These are phyloP conservation scores for Phortica variegata DNA, from an alignment of 1,140 invertebrate species.

Conservation along the genomic window DNA sequence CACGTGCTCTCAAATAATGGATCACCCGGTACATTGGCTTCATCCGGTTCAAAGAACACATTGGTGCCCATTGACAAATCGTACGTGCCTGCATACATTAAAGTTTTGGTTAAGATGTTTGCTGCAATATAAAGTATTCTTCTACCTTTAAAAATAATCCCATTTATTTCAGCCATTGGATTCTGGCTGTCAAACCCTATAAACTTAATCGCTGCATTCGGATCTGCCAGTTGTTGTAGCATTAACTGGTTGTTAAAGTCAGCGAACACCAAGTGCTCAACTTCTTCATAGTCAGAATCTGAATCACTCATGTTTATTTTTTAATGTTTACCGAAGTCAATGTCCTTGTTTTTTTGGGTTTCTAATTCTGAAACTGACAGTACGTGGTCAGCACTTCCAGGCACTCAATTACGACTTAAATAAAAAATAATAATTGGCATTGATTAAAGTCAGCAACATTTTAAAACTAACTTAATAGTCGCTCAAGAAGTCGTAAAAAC, in stretches of 20 bases:
- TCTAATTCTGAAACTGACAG: too few relatives aligned
- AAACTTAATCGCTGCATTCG: constrained; percentile 50
- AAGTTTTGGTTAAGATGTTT: background rate
- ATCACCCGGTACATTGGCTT: constrained; percentile 53
- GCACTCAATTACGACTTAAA: too few relatives aligned
- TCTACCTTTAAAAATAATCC: constrained; percentile 56
- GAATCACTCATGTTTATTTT: constrained; percentile 45
- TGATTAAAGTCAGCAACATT: too few relatives aligned
- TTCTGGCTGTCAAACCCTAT: constrained; percentile 61
- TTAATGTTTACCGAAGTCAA: too few relatives aligned
- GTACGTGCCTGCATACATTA: constrained; percentile 52
- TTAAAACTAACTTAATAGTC: too few relatives aligned
- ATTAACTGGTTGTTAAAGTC: constrained; percentile 49
- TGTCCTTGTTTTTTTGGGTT: too few relatives aligned
- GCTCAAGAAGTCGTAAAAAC: too few relatives aligned
- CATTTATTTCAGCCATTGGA: constrained; percentile 61
- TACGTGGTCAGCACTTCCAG: too few relatives aligned
- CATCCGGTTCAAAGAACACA: constrained; percentile 60
- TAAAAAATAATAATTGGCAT: too few relatives aligned
- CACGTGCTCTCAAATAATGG: constrained; percentile 58
- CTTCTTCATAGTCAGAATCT: constrained; percentile 50
- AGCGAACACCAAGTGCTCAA: constrained; percentile 43
- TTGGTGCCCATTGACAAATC: constrained; percentile 60
- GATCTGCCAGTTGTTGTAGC: constrained; percentile 33
- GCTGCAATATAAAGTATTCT: too few relatives aligned